These are phyloP conservation scores for Mylabris phalerata DNA, from an alignment of 1,140 invertebrate genomes.

Conservation along the genomic window DNA sequence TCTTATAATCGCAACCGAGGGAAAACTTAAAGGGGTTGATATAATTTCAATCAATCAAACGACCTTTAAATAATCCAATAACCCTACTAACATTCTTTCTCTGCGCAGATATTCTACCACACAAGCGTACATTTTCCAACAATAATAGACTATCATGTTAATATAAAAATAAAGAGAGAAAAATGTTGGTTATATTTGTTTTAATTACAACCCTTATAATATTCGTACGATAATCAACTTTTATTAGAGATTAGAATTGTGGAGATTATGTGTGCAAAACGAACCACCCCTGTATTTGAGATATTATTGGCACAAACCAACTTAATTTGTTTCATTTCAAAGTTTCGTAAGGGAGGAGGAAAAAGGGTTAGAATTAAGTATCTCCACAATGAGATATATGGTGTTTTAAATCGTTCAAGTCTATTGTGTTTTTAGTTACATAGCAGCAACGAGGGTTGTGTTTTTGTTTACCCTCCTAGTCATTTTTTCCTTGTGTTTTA, in stretches of 20 bases:
- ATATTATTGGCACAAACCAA: background rate
- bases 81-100: background rate
- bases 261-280: background rate
- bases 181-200: background rate
- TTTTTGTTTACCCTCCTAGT: too few relatives aligned
- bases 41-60: conserved; percentile 12
- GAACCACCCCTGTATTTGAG: background rate
- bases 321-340: background rate
- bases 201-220: background rate
- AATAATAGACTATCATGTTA: too few relatives aligned
- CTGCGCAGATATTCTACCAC: too few relatives aligned
- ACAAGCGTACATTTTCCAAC: too few relatives aligned
- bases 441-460: too few relatives aligned
- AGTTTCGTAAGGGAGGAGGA: background rate
- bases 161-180: too few relatives aligned
- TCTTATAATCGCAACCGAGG: conserved; percentile 4
- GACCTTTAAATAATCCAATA: conserved; percentile 10
- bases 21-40: conserved; percentile 10
- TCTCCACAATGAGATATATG: conserved; percentile 1
- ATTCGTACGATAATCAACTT: background rate
- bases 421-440: conserved; percentile 7
- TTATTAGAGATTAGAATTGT: background rate
- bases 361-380: conserved; percentile 1
- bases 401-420: conserved; percentile 4
- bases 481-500: too few relatives aligned